phyloP scores from a whole-genome alignment of 2,113 vertebrate genomes.

The Myotis davidii region DNA sequence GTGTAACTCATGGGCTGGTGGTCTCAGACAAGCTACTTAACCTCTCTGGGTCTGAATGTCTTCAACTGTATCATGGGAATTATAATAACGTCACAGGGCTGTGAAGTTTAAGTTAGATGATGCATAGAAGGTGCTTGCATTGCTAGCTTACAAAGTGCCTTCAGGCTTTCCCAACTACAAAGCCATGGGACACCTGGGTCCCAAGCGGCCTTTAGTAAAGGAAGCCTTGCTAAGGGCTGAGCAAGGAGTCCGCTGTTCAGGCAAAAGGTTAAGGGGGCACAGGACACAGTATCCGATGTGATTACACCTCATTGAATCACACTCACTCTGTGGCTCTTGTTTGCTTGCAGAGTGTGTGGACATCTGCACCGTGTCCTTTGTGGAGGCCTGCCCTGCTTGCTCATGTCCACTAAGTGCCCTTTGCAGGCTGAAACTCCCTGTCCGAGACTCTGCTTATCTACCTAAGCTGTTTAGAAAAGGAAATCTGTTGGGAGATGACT shows the following conservation, averaged over 20 bases:
- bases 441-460: not conserved
- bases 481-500: not conserved
- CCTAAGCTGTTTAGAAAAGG: not conserved
- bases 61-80: not conserved
- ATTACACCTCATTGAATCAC: not conserved
- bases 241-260: not conserved
- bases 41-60: not conserved
- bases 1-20: not conserved
- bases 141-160: not conserved
- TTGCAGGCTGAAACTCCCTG: not conserved
- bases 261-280: not conserved
- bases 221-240: not conserved
- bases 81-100: not conserved
- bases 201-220: not conserved
- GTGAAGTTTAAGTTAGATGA: not conserved
- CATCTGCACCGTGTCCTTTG: accelerated
- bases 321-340: not conserved
- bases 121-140: not conserved
- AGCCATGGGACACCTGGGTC: not conserved
- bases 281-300: accelerated
- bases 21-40: not conserved
- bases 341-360: not conserved
- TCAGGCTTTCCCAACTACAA: not conserved
- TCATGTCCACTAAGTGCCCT: not conserved
- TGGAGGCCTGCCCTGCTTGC: not conserved